Evolutionary conservation across 2,888 invertebrate species (phyloP).

Genomic region (Tetragonula carbonaria): DNA sequence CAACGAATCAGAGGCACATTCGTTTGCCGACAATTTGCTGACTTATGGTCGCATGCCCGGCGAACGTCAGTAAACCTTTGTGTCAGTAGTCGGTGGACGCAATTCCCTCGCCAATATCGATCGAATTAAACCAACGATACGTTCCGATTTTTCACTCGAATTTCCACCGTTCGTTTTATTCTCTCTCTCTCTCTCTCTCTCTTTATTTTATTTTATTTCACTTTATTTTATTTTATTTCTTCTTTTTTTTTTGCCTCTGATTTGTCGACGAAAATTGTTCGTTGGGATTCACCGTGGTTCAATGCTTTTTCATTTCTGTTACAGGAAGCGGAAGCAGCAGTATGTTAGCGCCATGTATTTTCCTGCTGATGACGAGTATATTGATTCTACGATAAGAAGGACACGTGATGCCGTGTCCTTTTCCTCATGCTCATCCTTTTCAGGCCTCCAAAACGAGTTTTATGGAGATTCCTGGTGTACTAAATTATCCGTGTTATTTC

Average conservation of each 20-base stretch:
- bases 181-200: background rate
- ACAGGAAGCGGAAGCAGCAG: constrained; percentile 64
- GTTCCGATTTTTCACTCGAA: constrained; percentile 23
- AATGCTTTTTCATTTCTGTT: constrained; percentile 1
- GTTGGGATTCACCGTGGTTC: background rate
- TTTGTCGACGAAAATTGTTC: background rate
- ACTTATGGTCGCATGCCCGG: constrained; percentile 27
- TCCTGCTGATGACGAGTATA: constrained; percentile 67
- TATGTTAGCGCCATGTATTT: constrained; percentile 66
- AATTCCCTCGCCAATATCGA: constrained; percentile 24
- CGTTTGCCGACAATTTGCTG: constrained; percentile 40
- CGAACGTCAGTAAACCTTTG: constrained; percentile 18
- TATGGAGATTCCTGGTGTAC: constrained; percentile 67
- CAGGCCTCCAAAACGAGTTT: constrained; percentile 17
- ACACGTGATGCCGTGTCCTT: constrained; percentile 31
- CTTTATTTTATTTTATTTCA: background rate
- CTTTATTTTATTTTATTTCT: background rate
- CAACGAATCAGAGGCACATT: constrained; percentile 20
- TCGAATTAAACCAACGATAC: constrained; percentile 10
- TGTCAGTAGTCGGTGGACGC: constrained; percentile 12
- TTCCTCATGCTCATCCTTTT: constrained; percentile 59
- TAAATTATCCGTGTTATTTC: constrained; percentile 72
- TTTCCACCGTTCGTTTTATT: background rate
- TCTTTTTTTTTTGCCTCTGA: background rate
- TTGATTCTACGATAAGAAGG: constrained; percentile 72